Evolutionary conservation across 2,113 vertebrate genomes (phyloP), one percentile per base, ranked within the genome.

Genomic region (Menidia beryllina): DNA sequence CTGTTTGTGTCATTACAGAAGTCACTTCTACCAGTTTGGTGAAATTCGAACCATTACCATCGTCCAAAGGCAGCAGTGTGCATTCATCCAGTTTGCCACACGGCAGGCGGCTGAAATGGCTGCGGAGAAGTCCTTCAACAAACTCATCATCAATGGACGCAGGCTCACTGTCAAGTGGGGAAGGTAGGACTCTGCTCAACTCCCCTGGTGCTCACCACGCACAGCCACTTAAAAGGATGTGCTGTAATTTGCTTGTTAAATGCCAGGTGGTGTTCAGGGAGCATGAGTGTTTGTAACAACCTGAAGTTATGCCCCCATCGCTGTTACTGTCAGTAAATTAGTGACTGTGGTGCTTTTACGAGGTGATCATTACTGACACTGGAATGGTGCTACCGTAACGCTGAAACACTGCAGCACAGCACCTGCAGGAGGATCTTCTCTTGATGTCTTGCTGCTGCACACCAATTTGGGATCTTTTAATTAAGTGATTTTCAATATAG

Each of bases 151-250:
- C 75, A 97, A 98, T 0, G 97, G 97, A 10, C 95, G 96, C 21
- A 93, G 98, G 34, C 96, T 99, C 55, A 99, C 98, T 0, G 97
- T 99, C 82, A 99, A 99, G 24, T 99, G 98, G 98, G 98, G 98
- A 90, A 95, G 97, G 98, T 98, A 72, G 91, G 94, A 72, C 14
- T 30, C 30, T 8, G 26, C 0, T 0, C 4, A 23, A 41, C 11
- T n/a, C 51, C 14, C 11, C 23, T 55, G 38, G 47, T 45, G 25
- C 19, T 3, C 26, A 24, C 14, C 25, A 55, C 47, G 15, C 5
- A 17, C 34, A 71, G 65, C 13, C 34, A 24, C 21, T 41, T 15
- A 9, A 30, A 43, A 34, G 38, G 19, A 19, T 38, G 45, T 38
- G 56, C 52, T 41, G 49, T 59, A 24, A 57, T 83, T 54, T 52